A percentile compares a stretch with the other conserved stretches of the same genome.
phyloP scores from a whole-genome alignment of 53 echinoderm and acorn worm species.

The Henricia sp. region DNA sequence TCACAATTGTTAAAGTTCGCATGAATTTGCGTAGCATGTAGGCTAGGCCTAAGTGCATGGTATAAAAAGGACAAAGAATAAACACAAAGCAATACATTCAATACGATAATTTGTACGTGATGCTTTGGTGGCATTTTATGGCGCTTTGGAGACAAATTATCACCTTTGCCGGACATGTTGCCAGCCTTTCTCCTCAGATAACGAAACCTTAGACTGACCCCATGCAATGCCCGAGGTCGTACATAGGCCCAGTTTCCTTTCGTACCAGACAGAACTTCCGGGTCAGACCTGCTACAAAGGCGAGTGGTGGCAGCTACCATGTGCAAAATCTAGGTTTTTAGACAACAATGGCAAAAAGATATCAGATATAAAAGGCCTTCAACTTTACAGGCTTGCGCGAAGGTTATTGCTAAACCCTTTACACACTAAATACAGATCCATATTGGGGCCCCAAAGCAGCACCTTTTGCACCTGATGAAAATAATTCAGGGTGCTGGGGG shows the following conservation, averaged over 20 bases:
- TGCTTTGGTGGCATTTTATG: not conserved
- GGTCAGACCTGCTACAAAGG: not conserved
- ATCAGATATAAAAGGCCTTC: not conserved
- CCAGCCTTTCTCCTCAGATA: not conserved
- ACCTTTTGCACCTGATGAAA: not conserved
- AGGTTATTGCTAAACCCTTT: not conserved
- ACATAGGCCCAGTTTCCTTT: not conserved
- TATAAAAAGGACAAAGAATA: not conserved
- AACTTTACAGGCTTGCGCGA: too few species aligned
- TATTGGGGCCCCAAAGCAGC: not conserved
- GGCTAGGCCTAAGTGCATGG: not conserved
- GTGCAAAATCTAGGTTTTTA: not conserved
- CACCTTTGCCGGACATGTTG: not conserved
- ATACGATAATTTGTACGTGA: not conserved
- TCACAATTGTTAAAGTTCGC: too few species aligned
- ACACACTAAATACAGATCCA: not conserved
- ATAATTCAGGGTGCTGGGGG: too few species aligned
- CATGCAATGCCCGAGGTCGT: not conserved
- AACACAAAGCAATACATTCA: not conserved
- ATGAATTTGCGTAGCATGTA: too few species aligned
- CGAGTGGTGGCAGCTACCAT: conserved; percentile 4
- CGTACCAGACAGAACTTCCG: conserved; percentile 51
- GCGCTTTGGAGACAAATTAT: too few species aligned
- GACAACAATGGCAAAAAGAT: conserved; percentile 9
- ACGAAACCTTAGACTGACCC: conserved; percentile 8